phyloP scores from a whole-genome alignment of 2,113 vertebrate genomes.

The Meles meles region DNA sequence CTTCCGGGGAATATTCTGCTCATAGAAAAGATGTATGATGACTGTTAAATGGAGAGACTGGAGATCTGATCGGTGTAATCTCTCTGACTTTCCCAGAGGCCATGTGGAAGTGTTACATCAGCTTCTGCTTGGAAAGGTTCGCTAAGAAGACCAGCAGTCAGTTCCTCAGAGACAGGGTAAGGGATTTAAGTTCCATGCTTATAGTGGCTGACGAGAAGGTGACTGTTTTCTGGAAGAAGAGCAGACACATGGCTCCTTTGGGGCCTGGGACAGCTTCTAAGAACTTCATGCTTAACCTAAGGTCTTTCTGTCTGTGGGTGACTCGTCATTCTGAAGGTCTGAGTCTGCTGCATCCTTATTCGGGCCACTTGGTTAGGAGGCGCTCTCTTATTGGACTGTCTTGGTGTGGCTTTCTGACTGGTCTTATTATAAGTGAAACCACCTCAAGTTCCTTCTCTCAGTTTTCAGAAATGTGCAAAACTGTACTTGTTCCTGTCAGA shows the following conservation, averaged over 20 bases:
- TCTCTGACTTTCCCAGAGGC: slow-evolving; percentile 82
- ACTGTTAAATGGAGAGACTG: background rate
- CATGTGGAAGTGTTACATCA: slow-evolving; percentile 94
- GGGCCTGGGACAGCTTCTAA: background rate
- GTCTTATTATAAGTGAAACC: background rate
- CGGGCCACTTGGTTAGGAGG: background rate
- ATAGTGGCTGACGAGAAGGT: background rate
- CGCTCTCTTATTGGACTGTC: background rate
- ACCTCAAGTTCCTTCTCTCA: background rate
- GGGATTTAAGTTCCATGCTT: background rate
- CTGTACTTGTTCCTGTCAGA: background rate
- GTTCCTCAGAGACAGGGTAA: slow-evolving; percentile 89
- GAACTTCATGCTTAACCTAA: background rate
- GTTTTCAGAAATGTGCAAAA: background rate
- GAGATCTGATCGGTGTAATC: background rate
- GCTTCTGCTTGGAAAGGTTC: slow-evolving; percentile 90
- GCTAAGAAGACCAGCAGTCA: slow-evolving; percentile 92
- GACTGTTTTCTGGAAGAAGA: background rate
- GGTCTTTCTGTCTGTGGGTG: background rate
- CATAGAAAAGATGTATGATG: background rate
- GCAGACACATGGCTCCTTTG: background rate
- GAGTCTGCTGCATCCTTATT: background rate
- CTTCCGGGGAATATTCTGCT: slow-evolving; percentile 1
- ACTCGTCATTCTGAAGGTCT: background rate
- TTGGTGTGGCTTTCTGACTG: background rate